Percentiles rank a stretch among this genome's conserved stretches.
phyloP scores from a whole-genome alignment of 2,888 invertebrate species.

The Drosophila picticornis region DNA sequence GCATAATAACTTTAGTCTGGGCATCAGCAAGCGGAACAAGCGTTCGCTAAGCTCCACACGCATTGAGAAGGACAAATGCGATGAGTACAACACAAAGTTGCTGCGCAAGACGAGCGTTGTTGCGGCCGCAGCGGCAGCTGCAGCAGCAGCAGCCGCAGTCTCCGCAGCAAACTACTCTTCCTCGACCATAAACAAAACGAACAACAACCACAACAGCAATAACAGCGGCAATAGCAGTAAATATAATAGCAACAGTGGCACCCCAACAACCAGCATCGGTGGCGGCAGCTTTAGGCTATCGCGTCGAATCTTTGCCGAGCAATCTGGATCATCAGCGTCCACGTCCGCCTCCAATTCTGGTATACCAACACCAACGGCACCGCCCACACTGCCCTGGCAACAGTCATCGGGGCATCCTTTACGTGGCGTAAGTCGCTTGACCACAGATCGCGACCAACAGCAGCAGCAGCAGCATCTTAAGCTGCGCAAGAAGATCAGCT shows the following conservation, averaged over 20 bases:
- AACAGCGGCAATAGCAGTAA: constrained; percentile 35
- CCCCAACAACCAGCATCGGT: constrained; percentile 35
- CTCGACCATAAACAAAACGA: constrained; percentile 1
- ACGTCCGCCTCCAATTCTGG: constrained; percentile 80
- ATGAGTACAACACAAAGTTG: constrained; percentile 85
- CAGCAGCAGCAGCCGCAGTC: constrained; percentile 29
- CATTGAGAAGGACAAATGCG: constrained; percentile 85
- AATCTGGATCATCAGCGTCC: constrained; percentile 66
- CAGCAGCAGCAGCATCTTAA: constrained; percentile 79
- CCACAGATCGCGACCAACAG: constrained; percentile 47
- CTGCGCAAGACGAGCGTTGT: constrained; percentile 80
- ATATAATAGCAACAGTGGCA: constrained; percentile 40
- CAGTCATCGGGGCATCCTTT: constrained; percentile 46
- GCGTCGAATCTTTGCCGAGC: constrained; percentile 66
- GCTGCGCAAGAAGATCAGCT: constrained; percentile 85
- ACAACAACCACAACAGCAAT: constrained; percentile 40
- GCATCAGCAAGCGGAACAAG: constrained; percentile 83
- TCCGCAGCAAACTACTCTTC: constrained; percentile 19
- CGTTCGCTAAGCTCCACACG: constrained; percentile 85
- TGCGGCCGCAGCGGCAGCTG: constrained; percentile 56
- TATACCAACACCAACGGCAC: constrained; percentile 80
- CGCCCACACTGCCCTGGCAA: constrained; percentile 63
- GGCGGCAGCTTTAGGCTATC: constrained; percentile 67
- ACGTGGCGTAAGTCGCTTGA: constrained; percentile 41
- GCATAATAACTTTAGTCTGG: constrained; percentile 49